Conservation (phyloP, 2,888 invertebrate genomes). For the Cosmia pyralina region DNA sequence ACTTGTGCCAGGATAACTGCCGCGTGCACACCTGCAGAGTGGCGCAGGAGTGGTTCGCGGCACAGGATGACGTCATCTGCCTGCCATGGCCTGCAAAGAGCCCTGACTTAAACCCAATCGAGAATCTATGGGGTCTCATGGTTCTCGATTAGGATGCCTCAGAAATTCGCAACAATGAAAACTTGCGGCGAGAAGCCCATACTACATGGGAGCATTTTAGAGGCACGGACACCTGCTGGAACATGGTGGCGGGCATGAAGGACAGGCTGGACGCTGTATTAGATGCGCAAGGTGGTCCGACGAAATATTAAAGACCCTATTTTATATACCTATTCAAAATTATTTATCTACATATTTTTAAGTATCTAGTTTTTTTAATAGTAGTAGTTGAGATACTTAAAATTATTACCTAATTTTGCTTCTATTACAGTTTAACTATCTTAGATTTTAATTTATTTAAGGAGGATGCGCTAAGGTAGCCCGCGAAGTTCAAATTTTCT, state of each 20-base stretch:
- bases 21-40: constrained; percentile 5
- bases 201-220: neutral
- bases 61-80: neutral
- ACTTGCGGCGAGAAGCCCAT: constrained; percentile 1
- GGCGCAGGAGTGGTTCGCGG: neutral
- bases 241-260: neutral
- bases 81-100: constrained; percentile 13
- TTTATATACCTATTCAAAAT: no score
- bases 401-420: no score
- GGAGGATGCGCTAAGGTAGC: no score
- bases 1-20: constrained; percentile 8
- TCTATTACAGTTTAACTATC: no score
- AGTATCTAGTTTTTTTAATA: no score
- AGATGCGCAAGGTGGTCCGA: neutral
- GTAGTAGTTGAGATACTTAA: no score
- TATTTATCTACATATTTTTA: neutral
- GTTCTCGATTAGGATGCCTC: constrained; percentile 12
- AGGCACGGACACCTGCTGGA: neutral
- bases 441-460: no score
- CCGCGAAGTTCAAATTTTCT: no score
- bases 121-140: constrained; percentile 13
- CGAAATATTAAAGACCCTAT: neutral
- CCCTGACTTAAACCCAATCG: no score
- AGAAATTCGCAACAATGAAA: constrained; percentile 12
- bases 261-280: constrained; percentile 1